These are phyloP conservation scores for Nothura maculosa DNA, from an alignment of 2,797 vertebrate genomes.

Conservation along the genomic window DNA sequence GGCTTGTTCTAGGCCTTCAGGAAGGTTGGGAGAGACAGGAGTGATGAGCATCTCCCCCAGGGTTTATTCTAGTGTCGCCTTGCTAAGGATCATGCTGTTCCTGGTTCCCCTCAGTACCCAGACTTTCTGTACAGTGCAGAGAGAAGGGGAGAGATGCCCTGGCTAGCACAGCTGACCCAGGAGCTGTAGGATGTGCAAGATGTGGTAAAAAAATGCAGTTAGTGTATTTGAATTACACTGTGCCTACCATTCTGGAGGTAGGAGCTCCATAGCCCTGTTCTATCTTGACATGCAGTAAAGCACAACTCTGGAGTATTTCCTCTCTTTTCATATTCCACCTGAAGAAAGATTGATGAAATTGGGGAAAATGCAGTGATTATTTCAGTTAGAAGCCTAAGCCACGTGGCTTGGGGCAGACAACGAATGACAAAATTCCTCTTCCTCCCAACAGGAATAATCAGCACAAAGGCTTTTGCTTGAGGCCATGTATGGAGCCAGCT, in stretches of 20 bases:
- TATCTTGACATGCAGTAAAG: neutral
- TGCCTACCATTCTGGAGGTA: neutral
- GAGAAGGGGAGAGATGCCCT: neutral
- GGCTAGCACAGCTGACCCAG: neutral
- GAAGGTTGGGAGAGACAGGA: neutral
- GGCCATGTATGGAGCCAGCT: neutral
- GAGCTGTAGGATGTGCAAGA: rapidly evolving
- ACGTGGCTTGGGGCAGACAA: neutral
- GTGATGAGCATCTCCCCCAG: neutral
- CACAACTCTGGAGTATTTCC: neutral
- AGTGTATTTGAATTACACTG: neutral
- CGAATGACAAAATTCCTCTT: neutral
- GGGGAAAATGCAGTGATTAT: neutral
- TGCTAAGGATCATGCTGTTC: neutral
- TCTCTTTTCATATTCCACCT: neutral
- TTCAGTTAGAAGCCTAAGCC: neutral
- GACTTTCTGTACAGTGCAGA: neutral
- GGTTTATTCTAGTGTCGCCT: neutral
- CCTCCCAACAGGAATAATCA: neutral
- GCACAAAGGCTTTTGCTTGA: neutral
- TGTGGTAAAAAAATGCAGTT: rapidly evolving
- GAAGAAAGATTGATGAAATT: neutral
- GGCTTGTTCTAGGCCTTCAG: neutral
- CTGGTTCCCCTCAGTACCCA: neutral
- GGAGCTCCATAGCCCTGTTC: neutral